phyloP scores from a whole-genome alignment of 2,113 vertebrate genomes.

The Prunella himalayana region DNA sequence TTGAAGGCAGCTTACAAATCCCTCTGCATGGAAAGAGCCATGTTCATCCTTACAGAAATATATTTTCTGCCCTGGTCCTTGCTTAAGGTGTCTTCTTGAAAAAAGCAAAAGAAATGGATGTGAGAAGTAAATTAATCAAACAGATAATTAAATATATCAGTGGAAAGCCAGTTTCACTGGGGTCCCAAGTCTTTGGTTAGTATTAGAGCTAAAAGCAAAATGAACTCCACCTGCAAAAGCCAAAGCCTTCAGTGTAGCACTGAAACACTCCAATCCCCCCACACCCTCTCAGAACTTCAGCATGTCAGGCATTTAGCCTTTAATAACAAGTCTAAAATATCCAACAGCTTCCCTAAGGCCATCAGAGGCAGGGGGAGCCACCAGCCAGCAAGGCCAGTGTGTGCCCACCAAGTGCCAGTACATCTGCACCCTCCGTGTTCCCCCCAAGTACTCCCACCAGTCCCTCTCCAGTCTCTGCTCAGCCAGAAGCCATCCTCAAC shows the following conservation, averaged over 20 bases:
- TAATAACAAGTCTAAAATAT: background rate
- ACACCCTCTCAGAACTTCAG: background rate
- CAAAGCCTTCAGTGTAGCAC: background rate
- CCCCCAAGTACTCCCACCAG: background rate
- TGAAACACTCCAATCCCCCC: background rate
- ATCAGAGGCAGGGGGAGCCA: background rate
- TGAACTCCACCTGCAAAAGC: background rate
- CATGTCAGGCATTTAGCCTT: background rate
- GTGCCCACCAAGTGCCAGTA: background rate
- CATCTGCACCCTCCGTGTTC: accelerated
- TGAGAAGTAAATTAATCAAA: slow-evolving; percentile 55
- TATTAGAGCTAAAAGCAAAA: background rate
- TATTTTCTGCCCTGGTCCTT: background rate
- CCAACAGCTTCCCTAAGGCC: background rate
- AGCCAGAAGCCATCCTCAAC: background rate
- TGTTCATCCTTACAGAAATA: background rate
- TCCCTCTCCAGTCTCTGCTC: background rate
- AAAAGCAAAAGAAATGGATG: slow-evolving; percentile 48
- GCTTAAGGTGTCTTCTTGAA: background rate
- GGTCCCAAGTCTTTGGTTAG: background rate
- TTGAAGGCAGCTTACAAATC: background rate
- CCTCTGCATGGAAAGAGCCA: background rate
- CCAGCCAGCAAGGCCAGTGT: accelerated
- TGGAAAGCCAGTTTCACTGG: background rate
- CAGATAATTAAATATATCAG: slow-evolving; percentile 5